These are phyloP conservation scores for Trachelus stipa DNA, from an alignment of 2,888 invertebrate species.

Conservation along the genomic window DNA sequence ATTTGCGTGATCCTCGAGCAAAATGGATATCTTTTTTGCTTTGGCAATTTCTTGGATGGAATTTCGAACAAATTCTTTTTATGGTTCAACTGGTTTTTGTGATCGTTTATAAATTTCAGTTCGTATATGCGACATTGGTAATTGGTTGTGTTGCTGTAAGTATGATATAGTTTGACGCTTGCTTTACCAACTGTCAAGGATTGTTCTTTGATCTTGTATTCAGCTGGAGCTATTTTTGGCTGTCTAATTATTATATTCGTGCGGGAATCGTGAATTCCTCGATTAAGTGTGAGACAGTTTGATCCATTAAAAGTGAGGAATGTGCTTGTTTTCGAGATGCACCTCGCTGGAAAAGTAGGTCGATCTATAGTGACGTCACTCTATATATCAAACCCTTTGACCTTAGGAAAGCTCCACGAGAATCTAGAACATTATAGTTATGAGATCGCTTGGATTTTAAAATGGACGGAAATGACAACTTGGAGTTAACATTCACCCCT, in stretches of 20 bases:
- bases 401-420: not conserved
- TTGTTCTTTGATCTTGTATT: not conserved
- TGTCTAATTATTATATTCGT: not conserved
- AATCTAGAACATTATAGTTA: not conserved
- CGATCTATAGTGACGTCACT: not conserved
- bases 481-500: not conserved
- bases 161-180: not conserved
- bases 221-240: too few relatives aligned
- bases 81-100: too few relatives aligned
- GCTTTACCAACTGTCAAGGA: not conserved
- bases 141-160: not conserved
- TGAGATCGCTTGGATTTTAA: not conserved
- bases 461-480: not conserved
- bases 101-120: too few relatives aligned
- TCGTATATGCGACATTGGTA: too few relatives aligned
- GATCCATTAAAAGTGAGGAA: not conserved
- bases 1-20: not conserved
- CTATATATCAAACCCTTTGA: not conserved
- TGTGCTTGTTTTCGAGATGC: not conserved
- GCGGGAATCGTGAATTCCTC: not conserved
- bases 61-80: too few relatives aligned
- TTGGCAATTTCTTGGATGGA: not conserved
- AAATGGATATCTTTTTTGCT: not conserved
- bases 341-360: not conserved
- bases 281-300: not conserved